Evolutionary conservation across 1,140 invertebrate genomes (phyloP).

Genomic region (Zophobas morio): DNA sequence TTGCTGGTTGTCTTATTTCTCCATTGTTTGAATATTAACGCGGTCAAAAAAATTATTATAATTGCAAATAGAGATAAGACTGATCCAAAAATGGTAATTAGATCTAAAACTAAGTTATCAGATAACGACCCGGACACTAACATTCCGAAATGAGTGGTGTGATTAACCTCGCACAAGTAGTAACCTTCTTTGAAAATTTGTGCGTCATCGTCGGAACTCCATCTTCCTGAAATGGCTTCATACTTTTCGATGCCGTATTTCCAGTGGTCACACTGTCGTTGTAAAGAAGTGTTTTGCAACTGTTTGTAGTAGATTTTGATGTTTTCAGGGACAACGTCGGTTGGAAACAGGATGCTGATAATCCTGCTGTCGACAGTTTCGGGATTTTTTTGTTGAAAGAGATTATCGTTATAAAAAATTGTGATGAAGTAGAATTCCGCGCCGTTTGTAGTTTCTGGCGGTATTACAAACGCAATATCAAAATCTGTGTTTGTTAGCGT

Average conservation of each 20-base stretch:
- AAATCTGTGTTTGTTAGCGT: not conserved
- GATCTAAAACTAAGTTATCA: slow-evolving; percentile 13
- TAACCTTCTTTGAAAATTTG: slow-evolving; percentile 4
- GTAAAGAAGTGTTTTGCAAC: too few species aligned
- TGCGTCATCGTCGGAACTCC: not conserved
- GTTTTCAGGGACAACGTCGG: not conserved
- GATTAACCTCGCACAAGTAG: slow-evolving; percentile 18
- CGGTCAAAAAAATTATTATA: not conserved
- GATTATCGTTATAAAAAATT: not conserved
- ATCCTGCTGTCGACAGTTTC: slow-evolving; percentile 8
- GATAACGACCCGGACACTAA: slow-evolving; percentile 4
- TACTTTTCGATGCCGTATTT: slow-evolving; percentile 8
- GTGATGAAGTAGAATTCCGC: not conserved
- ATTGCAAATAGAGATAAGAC: slow-evolving; percentile 2
- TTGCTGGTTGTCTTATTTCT: slow-evolving; percentile 7
- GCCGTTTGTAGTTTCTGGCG: not conserved
- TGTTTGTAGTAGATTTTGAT: slow-evolving; percentile 27
- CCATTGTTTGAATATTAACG: not conserved
- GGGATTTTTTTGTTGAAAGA: slow-evolving; percentile 9
- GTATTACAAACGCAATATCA: slow-evolving; percentile 4
- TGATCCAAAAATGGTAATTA: slow-evolving; percentile 17
- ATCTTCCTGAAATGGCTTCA: not conserved
- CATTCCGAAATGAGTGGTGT: slow-evolving; percentile 33
- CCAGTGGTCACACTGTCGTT: slow-evolving; percentile 8
- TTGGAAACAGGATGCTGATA: slow-evolving; percentile 22